A percentile compares a stretch with the other conserved stretches of the same genome.
These are phyloP conservation scores for Cavia porcellus DNA, from an alignment of 2,113 vertebrate species.

Conservation along the genomic window DNA sequence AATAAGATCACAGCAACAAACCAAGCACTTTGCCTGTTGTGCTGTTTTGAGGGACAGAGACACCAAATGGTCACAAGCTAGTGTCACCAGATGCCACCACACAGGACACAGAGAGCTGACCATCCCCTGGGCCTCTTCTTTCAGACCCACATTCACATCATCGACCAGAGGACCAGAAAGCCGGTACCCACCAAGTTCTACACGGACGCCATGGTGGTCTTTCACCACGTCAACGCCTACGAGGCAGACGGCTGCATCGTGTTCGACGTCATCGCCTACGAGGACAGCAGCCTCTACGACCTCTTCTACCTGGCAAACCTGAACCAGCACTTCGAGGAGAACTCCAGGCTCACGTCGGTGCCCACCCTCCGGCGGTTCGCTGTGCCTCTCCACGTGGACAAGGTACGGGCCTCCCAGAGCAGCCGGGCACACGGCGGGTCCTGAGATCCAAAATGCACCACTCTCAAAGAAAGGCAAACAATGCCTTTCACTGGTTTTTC, in stretches of 20 bases:
- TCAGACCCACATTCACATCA: conserved; percentile 95
- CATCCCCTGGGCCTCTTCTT: conserved; percentile 55
- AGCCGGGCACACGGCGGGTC: neutral
- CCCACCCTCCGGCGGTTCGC: conserved; percentile 92
- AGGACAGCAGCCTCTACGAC: conserved; percentile 92
- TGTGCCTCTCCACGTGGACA: conserved; percentile 90
- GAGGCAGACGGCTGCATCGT: conserved; percentile 94
- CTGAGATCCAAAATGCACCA: neutral
- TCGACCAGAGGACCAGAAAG: conserved; percentile 93
- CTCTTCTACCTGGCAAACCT: conserved; percentile 95
- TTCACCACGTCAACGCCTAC: conserved; percentile 96
- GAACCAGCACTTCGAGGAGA: conserved; percentile 75
- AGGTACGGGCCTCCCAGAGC: conserved; percentile 85
- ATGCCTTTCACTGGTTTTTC: neutral
- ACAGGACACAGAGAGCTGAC: neutral
- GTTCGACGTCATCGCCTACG: conserved; percentile 93
- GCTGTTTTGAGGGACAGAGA: neutral
- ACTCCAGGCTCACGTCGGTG: conserved; percentile 70
- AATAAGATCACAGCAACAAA: neutral
- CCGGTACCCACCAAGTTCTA: conserved; percentile 89
- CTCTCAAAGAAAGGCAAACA: neutral
- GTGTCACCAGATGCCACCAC: fast-evolving
- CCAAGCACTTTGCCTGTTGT: neutral
- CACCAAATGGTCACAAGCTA: neutral
- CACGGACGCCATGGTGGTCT: conserved; percentile 91